Evolutionary conservation across 2,888 invertebrate genomes (phyloP).

Genomic region (Sturmia bella): DNA sequence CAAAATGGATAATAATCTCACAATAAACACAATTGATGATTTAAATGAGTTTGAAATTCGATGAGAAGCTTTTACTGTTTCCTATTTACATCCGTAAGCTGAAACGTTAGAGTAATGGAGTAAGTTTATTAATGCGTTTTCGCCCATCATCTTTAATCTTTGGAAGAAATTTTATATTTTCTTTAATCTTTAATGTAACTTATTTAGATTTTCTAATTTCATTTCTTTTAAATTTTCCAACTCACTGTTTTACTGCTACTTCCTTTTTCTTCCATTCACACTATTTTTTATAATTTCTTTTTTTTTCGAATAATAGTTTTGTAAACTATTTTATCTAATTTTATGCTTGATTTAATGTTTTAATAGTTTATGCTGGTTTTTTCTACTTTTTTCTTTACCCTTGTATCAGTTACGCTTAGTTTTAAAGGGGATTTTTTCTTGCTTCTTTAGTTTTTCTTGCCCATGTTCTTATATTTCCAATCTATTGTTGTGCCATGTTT

Average conservation of each 20-base stretch:
- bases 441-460: conserved; percentile 70
- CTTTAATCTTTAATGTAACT: neutral
- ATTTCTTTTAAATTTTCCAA: neutral
- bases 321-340: conserved; percentile 80
- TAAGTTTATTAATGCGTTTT: no score
- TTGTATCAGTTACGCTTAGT: conserved; percentile 66
- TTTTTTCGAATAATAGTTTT: conserved; percentile 62
- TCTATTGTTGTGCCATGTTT: conserved; percentile 63
- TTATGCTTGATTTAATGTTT: conserved; percentile 80
- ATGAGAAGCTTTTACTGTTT: no score
- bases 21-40: no score
- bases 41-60: no score
- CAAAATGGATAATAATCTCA: no score
- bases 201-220: neutral
- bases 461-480: conserved; percentile 70
- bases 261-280: conserved; percentile 10
- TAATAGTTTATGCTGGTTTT: conserved; percentile 78
- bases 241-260: conserved; percentile 19
- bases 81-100: no score
- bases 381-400: conserved; percentile 52
- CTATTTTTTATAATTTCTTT: conserved; percentile 3
- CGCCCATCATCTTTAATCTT: no score
- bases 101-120: no score
- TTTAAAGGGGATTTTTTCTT: conserved; percentile 72
- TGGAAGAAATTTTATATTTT: no score